These are phyloP conservation scores for Thamnophis sirtalis DNA, from an alignment of 2,113 vertebrate genomes.

Conservation along the genomic window DNA sequence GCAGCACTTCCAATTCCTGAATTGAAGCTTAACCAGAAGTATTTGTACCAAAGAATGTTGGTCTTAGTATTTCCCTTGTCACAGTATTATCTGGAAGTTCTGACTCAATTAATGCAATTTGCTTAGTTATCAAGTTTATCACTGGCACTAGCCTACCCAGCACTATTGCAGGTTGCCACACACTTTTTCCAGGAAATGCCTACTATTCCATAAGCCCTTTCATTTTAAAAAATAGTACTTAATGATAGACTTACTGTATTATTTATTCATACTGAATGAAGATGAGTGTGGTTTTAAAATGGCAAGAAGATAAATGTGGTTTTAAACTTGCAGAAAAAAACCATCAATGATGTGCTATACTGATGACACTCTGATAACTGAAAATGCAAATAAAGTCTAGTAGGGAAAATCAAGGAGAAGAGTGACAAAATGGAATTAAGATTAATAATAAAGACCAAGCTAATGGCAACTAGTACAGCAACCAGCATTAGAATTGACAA, in stretches of 20 bases:
- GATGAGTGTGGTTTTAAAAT: neutral
- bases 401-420: neutral
- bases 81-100: neutral
- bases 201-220: neutral
- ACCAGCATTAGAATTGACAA: neutral
- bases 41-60: neutral
- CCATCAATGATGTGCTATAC: neutral
- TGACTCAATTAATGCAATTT: neutral
- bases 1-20: neutral
- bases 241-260: neutral
- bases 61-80: neutral
- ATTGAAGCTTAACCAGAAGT: no score
- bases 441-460: neutral
- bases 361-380: neutral
- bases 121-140: neutral
- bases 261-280: neutral
- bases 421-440: neutral
- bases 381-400: neutral
- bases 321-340: neutral
- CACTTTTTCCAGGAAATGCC: neutral
- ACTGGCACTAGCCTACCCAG: neutral
- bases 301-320: neutral
- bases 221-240: neutral
- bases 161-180: neutral
- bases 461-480: neutral